These are phyloP conservation scores for Torymus auratus DNA, from an alignment of 2,888 invertebrate genomes.

Conservation along the genomic window DNA sequence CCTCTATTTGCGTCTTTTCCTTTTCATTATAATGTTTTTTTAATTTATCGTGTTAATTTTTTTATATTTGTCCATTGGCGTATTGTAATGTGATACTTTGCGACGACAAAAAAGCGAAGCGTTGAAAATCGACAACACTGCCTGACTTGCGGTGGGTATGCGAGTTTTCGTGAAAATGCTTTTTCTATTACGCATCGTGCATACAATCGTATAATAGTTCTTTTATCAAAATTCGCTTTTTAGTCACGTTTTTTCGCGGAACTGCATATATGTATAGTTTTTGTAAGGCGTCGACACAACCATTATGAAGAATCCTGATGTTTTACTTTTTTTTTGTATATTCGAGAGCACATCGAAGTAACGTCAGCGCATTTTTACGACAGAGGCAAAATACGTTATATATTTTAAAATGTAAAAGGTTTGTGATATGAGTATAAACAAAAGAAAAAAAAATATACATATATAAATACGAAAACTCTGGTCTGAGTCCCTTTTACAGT, in stretches of 20 bases:
- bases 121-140: slow-evolving; percentile 46
- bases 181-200: slow-evolving; percentile 12
- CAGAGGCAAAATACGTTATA: slow-evolving; percentile 33
- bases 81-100: slow-evolving; percentile 38
- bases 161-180: slow-evolving; percentile 45
- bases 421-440: slow-evolving; percentile 49
- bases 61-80: slow-evolving; percentile 31
- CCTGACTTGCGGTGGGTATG: slow-evolving; percentile 43
- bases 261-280: too few species aligned
- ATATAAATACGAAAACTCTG: slow-evolving; percentile 37
- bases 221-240: slow-evolving; percentile 37
- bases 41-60: slow-evolving; percentile 11
- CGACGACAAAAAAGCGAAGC: slow-evolving; percentile 8
- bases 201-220: slow-evolving; percentile 19
- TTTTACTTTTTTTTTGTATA: slow-evolving; percentile 30
- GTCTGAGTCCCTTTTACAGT: slow-evolving; percentile 54
- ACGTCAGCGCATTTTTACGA: slow-evolving; percentile 48
- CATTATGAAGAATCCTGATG: not conserved
- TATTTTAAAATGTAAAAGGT: slow-evolving; percentile 37
- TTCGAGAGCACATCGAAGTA: slow-evolving; percentile 49
- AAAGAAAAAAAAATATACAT: slow-evolving; percentile 10
- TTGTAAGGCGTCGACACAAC: not conserved
- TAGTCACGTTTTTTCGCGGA: not conserved
- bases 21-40: slow-evolving; percentile 13
- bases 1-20: slow-evolving; percentile 14